Evolutionary conservation across 2,888 invertebrate genomes (phyloP), one percentile per base, ranked within the genome.

Genomic region (Watsonalla cultraria): DNA sequence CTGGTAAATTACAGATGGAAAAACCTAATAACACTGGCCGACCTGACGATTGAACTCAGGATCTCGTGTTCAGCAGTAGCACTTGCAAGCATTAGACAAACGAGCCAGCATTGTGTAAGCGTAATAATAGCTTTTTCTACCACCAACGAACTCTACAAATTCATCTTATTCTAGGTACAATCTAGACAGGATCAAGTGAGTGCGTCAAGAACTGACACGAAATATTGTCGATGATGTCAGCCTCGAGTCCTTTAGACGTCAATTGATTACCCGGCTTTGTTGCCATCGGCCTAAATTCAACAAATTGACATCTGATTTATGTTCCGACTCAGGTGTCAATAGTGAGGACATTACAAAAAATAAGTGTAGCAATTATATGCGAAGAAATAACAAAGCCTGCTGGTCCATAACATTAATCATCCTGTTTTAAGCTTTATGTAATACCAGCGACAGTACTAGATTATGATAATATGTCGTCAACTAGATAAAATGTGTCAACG

Each of bases 281-380:
- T 71, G 72, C 68, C 71, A 73, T 74, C 78, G 75, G 73, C 77
- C 82, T 72, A 78, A 75, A 81, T 81, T 78, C 74, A 74, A 75
- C 74, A 75, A 77, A 75, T 75, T 86, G 88, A 89, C 87, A 89
- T 78, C 83, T 87, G 88, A 89, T 88, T 88, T 85, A 90, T 89
- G 72, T 69, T 70, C 62, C 61, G 70, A 69, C 82, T 82, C 85
- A 84, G 86, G 86, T 87, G 87, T 86, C 84, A 86, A 82, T 76
- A 81, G 62, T 69, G 66, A 68, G 77, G 77, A 80, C 79, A 74
- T 66, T 70, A 70, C 68, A 78, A 78, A 80, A 80, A 80, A 82
- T 11, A 81, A 79, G 66, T 77, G 70, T 76, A 77, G 71, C 84
- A 83, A 83, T 82, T 76, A 81, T 77, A 85, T 62, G 73, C 63